Percentiles rank a stretch among this genome's conserved stretches.
These are phyloP conservation scores for Diloba caeruleocephala DNA, from an alignment of 2,888 invertebrate species.

Conservation along the genomic window DNA sequence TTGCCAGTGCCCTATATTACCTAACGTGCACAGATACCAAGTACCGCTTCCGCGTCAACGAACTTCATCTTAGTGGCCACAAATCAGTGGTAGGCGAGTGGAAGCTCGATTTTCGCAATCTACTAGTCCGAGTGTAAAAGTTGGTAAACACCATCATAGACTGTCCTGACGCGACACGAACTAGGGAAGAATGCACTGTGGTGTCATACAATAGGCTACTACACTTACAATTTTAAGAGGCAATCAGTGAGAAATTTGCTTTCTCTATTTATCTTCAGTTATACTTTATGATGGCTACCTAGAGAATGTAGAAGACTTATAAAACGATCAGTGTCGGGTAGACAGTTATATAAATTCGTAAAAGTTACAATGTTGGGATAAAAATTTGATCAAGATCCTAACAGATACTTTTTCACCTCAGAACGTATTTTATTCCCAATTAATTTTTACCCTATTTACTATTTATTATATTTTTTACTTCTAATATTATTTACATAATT, in stretches of 20 bases:
- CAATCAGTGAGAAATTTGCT: slow-evolving; percentile 5
- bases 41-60: slow-evolving; percentile 60
- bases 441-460: no score
- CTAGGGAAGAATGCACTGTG: background rate
- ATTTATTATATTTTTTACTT: slow-evolving; percentile 34
- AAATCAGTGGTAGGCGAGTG: slow-evolving; percentile 54
- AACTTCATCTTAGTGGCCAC: slow-evolving; percentile 63
- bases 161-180: slow-evolving; percentile 29
- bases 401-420: no score
- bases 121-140: slow-evolving; percentile 31
- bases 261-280: background rate
- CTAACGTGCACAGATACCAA: slow-evolving; percentile 52
- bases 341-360: no score
- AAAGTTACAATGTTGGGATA: slow-evolving; percentile 19
- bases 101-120: slow-evolving; percentile 58
- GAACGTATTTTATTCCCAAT: no score
- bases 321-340: no score
- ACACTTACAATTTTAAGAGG: slow-evolving; percentile 1
- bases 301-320: no score
- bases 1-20: slow-evolving; percentile 60
- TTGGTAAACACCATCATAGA: slow-evolving; percentile 46
- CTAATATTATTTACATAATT: slow-evolving; percentile 41
- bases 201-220: background rate
- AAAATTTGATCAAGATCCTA: no score
- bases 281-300: slow-evolving; percentile 6